Evolutionary conservation across 2,113 vertebrate genomes (phyloP).

Genomic region (Pteronura brasiliensis): DNA sequence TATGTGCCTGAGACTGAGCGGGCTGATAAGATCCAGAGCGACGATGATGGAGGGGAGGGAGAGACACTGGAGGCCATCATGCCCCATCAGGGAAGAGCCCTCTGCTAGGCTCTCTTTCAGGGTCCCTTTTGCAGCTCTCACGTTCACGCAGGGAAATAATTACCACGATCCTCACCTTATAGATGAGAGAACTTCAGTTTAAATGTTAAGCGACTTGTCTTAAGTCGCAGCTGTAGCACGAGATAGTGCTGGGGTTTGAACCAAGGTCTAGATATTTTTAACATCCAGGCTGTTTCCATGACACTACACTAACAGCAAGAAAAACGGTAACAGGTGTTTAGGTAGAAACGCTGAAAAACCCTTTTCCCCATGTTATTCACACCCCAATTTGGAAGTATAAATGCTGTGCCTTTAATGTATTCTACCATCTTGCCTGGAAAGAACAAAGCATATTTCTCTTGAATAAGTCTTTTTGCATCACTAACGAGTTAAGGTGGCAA

Average conservation of each 20-base stretch:
- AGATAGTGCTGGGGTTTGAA: not conserved
- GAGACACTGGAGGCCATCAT: accelerated
- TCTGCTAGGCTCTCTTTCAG: accelerated
- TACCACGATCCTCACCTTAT: accelerated
- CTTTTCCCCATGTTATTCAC: not conserved
- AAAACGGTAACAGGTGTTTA: not conserved
- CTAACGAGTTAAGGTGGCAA: not conserved
- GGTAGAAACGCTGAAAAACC: not conserved
- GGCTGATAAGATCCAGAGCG: not conserved
- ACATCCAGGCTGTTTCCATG: not conserved
- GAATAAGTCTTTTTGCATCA: not conserved
- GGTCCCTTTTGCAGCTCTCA: not conserved
- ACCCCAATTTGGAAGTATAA: not conserved
- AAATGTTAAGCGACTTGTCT: not conserved
- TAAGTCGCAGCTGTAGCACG: not conserved
- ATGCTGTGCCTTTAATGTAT: not conserved
- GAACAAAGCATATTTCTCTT: not conserved
- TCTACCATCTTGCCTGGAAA: not conserved
- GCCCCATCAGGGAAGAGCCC: accelerated
- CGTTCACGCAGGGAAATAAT: not conserved
- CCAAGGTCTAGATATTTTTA: not conserved
- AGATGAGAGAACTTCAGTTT: not conserved
- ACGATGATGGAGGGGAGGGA: not conserved
- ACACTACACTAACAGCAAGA: not conserved
- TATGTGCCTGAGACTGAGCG: accelerated